These are phyloP conservation scores for Oopsacas minuta DNA, from an alignment of 37 sponge, comb jelly and placozoan species.

Conservation along the genomic window DNA sequence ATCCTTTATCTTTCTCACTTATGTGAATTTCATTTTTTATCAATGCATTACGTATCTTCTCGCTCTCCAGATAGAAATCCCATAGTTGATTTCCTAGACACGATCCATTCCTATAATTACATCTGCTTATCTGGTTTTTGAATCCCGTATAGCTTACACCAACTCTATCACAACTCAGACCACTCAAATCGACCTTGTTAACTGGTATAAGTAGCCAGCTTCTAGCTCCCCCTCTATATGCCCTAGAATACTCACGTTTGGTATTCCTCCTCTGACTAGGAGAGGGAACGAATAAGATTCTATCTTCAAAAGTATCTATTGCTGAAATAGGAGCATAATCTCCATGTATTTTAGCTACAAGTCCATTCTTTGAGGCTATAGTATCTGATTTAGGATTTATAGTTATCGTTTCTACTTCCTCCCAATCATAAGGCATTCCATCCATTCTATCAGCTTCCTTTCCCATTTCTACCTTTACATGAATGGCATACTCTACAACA, in stretches of 20 bases:
- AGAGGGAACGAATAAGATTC: not conserved
- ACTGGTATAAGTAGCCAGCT: not conserved
- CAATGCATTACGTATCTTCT: not conserved
- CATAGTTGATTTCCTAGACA: not conserved
- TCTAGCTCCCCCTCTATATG: not conserved
- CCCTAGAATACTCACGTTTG: not conserved
- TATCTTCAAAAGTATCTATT: constrained; percentile 2
- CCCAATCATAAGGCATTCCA: not conserved
- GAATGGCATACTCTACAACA: not conserved
- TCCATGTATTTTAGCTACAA: not conserved
- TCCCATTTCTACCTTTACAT: not conserved
- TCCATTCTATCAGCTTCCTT: not conserved
- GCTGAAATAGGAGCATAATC: not conserved
- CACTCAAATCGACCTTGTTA: not conserved
- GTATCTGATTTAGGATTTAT: not conserved
- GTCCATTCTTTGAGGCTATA: not conserved
- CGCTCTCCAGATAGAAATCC: not conserved
- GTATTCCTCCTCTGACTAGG: not conserved
- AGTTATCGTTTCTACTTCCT: not conserved
- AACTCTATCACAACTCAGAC: not conserved
- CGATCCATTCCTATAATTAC: not conserved
- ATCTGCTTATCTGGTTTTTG: not conserved
- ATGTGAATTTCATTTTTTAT: not conserved
- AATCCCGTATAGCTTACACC: not conserved
- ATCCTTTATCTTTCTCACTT: not conserved